Base-by-base conservation (phyloP, 1,140 invertebrate genomes). In the Aphidius gifuensis region DNA sequence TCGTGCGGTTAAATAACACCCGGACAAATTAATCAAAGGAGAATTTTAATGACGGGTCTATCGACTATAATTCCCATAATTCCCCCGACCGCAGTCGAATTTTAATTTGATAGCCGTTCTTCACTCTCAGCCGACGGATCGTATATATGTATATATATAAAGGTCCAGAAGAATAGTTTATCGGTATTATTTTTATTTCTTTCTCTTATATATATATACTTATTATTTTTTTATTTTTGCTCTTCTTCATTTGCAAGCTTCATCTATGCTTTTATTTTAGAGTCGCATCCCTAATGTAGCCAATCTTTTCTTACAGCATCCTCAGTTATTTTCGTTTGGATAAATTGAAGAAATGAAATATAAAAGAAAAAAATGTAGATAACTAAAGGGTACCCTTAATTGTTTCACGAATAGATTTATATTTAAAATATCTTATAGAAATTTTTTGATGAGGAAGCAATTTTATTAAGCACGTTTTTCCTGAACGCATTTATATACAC, bases 21-120 rank as follows among this genome's bases (percentile, higher is more conserved):
- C 58, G 65, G 66, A 67, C 53, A 64, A 64, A 67, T 67, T 67
- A 67, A 67, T 67, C 66, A 67, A 67, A 67, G 43, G 53, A 60
- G 58, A 62, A 64, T 64, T 64, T 64, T 67, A 64, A 64, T 67
- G 65, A 67, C 54, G 50, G 62, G 65, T 62, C 56, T 67, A 67
- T 62, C 62, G 60, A 67, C 45, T 50, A 59, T 67, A 67, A 67
- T 67, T 67, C 62, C 63, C 63, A 67, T 67, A 67, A 67, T 67
- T 67, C 66, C 44, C 44, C 44, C 60, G 50, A 9, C 49, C 53
- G 44, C 56, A 62, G 59, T 60, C 47, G 51, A 64, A 64, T 67
- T 67, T 67, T 64, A 64, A 67, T 67, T 67, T 60, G 63, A 67
- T 64, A 57, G 49, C 56, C 23, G 47, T 42, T 44, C 16, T 21